These are phyloP conservation scores for Rutilus rutilus DNA, from an alignment of 2,113 vertebrate species.

Conservation along the genomic window DNA sequence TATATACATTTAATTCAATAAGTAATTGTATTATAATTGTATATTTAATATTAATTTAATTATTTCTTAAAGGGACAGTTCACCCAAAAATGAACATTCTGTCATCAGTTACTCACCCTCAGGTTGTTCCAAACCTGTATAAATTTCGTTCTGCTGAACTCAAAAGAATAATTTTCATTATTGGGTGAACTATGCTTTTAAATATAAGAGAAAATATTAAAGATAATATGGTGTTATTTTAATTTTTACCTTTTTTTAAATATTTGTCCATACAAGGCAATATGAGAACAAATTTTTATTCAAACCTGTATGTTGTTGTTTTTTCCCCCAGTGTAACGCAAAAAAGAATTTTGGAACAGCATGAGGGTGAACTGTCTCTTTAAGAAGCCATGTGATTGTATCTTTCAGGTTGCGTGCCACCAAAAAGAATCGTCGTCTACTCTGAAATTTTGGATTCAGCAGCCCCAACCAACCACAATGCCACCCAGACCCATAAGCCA, in stretches of 20 bases:
- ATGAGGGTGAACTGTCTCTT: not conserved
- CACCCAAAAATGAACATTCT: too few relatives aligned
- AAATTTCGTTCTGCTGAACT: too few relatives aligned
- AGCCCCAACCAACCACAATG: not conserved
- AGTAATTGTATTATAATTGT: not conserved
- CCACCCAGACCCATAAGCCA: conserved; percentile 31
- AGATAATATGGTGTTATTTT: not conserved
- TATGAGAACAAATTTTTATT: not conserved
- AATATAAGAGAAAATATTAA: too few relatives aligned
- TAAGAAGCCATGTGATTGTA: not conserved
- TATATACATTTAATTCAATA: not conserved
- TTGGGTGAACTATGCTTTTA: not conserved
- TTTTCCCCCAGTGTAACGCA: not conserved
- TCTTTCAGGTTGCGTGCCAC: conserved; percentile 20
- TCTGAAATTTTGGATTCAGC: conserved; percentile 22
- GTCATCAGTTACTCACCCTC: too few relatives aligned
- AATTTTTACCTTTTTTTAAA: not conserved
- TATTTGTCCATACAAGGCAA: not conserved
- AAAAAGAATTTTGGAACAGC: not conserved
- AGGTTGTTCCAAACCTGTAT: too few relatives aligned
- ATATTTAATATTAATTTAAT: not conserved
- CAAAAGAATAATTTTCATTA: too few relatives aligned
- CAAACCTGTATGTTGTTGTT: not conserved
- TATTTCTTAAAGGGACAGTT: too few relatives aligned
- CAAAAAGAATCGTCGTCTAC: conserved; percentile 10